A percentile compares a stretch with the other conserved stretches of the same genome.
These are phyloP conservation scores for Labeo catla DNA, from an alignment of 2,113 vertebrate genomes.

Conservation along the genomic window DNA sequence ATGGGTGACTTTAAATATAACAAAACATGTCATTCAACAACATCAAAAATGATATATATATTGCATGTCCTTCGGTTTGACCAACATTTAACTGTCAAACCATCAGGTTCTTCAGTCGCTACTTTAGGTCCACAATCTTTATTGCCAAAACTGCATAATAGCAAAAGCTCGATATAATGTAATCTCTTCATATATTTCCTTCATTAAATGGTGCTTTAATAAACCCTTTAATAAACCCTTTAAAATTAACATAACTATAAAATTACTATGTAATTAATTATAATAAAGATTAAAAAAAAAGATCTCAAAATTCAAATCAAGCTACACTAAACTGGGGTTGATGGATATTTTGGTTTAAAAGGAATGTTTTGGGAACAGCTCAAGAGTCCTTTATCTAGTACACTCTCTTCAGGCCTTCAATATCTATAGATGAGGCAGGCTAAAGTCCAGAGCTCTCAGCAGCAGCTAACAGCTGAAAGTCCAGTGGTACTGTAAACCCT, in stretches of 20 bases:
- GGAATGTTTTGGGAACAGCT: not conserved
- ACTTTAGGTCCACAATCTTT: conserved; percentile 21
- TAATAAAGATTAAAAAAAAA: not conserved
- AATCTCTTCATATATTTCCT: conserved; percentile 4
- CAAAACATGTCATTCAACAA: not conserved
- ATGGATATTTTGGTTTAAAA: conserved; percentile 10
- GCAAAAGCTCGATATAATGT: not conserved
- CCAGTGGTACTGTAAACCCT: conserved; percentile 37
- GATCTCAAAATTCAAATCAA: not conserved
- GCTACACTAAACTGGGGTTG: not conserved
- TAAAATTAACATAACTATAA: not conserved
- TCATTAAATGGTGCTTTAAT: conserved; percentile 5
- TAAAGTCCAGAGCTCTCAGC: conserved; percentile 48
- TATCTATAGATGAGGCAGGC: conserved; percentile 15
- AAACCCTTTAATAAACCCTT: conserved; percentile 22
- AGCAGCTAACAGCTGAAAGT: conserved; percentile 46
- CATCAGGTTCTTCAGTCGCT: not conserved
- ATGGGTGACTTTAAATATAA: conserved; percentile 1
- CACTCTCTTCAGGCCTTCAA: conserved; percentile 4
- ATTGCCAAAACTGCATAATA: conserved; percentile 12
- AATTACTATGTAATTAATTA: not conserved
- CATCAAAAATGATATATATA: not conserved
- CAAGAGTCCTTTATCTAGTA: conserved; percentile 26
- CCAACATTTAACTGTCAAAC: conserved; percentile 13
- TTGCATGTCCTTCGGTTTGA: conserved; percentile 35